phyloP scores from a whole-genome alignment of 2,888 invertebrate genomes.

The Euclidia mi region DNA sequence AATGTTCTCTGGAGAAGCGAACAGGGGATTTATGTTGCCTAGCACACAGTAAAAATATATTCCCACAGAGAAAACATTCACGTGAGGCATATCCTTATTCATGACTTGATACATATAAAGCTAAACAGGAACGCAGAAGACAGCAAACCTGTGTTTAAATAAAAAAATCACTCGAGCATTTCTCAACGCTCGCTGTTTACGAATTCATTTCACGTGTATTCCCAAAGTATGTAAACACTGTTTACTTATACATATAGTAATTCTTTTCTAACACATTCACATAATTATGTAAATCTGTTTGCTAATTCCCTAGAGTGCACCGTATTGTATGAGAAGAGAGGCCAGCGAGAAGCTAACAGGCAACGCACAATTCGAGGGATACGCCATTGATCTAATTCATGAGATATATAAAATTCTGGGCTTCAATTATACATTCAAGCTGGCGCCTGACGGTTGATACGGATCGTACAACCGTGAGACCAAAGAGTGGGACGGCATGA shows the following conservation, averaged over 20 bases:
- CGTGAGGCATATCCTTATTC: conserved; percentile 62
- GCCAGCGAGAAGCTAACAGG: conserved; percentile 95
- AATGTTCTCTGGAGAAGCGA: conserved; percentile 60
- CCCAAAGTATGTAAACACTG: conserved; percentile 45
- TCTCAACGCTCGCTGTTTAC: conserved; percentile 48
- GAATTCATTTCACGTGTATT: conserved; percentile 56
- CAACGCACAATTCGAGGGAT: conserved; percentile 98
- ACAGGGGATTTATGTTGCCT: conserved; percentile 65
- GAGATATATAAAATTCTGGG: conserved; percentile 97
- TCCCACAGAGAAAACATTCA: conserved; percentile 62
- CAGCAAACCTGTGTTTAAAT: conserved; percentile 55
- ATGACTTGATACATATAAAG: conserved; percentile 55
- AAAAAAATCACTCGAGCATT: conserved; percentile 45
- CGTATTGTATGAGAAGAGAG: conserved; percentile 98
- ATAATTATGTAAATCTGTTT: conserved; percentile 58
- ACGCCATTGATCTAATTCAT: conserved; percentile 97
- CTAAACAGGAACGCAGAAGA: conserved; percentile 46
- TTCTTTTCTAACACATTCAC: conserved; percentile 54
- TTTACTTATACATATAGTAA: conserved; percentile 52
- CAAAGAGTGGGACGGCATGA: conserved; percentile 98
- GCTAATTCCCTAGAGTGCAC: conserved; percentile 93
- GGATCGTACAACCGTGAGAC: conserved; percentile 95
- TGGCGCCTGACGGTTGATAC: conserved; percentile 96
- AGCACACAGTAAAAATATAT: conserved; percentile 67
- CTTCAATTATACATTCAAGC: conserved; percentile 96